Base-by-base conservation (phyloP, 2,888 invertebrate genomes). In the Smittia aterrima region DNA sequence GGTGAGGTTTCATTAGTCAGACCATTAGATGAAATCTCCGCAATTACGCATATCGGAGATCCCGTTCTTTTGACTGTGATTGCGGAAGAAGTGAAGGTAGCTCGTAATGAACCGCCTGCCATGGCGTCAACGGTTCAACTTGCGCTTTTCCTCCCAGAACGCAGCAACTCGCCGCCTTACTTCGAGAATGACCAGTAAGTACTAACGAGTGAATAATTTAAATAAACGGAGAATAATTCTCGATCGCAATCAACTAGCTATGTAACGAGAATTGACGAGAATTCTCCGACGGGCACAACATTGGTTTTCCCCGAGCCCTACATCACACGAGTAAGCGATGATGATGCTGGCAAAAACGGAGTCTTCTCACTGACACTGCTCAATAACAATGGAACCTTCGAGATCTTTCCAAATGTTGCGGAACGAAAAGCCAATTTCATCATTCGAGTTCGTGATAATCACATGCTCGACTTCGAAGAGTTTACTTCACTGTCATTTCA, bases 351-450 rank as follows among this genome's bases (percentile, higher is more conserved):
- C n/a, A 91, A 91, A 80, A 90, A 91, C 78, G 93, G 93, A 4
- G 90, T 93, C 6, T 93, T 95, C 80, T 89, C 92, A 0, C 83
- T 95, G 32, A 87, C 88, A 41, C 82, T 95, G 77, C 85, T 88
- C 13, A 91, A 90, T 75, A 93, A 93, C 80, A 93, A 93, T 80
- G 93, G 91, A 40, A 93, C 93, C 1, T 97, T 97, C 80, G 94
- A 95, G 81, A 90, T 97, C 75, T 86, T 88, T 4, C 96, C 96
- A 0, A 88, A 89, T 38, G 92, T 93, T 1, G 92, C 92, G 0
- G 92, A 93, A 80, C 88, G 92, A 75, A 87, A 88, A 76, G 88
- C 90, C 1, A 89, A 89, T 78, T 96, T 96, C 80, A 86, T 91
- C 71, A 89, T 98, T 76, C 88, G 89, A 80, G 93, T 97, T 25